Base-by-base conservation (phyloP, 2,113 vertebrate genomes). In the Bucco capensis region DNA sequence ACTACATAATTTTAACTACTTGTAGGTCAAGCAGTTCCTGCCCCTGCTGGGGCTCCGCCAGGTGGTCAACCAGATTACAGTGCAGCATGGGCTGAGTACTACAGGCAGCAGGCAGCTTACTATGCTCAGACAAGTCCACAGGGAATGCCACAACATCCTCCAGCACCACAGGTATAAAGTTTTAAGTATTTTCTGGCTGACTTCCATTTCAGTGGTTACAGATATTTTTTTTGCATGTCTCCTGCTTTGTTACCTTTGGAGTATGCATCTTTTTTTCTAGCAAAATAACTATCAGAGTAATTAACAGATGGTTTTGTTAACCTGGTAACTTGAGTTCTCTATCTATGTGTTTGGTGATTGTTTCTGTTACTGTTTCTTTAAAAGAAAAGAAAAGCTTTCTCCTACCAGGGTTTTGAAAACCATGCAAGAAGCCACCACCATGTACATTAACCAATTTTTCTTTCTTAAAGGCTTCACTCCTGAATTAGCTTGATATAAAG, bases 71-170 rank as follows among this genome's bases (percentile, higher is more conserved):
- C 99, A 0, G 99, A 99, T 94, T 99, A 99, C 95, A 99, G 98
- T 24, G 99, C 99, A 0, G 99, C 99, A 10, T 99, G 99, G 99
- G 99, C 99, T 2, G 99, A 99, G 92, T 99, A 99, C 97, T 99
- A 99, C 97, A 96, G 99, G 86, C 99, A 99, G 18, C 99, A 99
- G 96, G 99, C 99, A 5, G 99, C 99, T 0, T 99, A 99, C 95
- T 99, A 99, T 2, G 99, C 99, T 82, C 98, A 99, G 82, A 98
- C 97, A 31, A 99, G 98, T 97, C 98, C 99, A 33, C 99, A 99
- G 97, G 96, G 98, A 79, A 99, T 99, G 98, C 99, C 99, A 16
- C 98, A 98, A 35, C 98, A 98, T 58, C 98, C 98, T 89, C 98
- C 98, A 89, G 98, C 99, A 66, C 99, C 99, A 95, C 99, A 99